A percentile compares a stretch with the other conserved stretches of the same genome.
Evolutionary conservation across 2,888 invertebrate species (phyloP).

Genomic region (Caenorhabditis uteleia): DNA sequence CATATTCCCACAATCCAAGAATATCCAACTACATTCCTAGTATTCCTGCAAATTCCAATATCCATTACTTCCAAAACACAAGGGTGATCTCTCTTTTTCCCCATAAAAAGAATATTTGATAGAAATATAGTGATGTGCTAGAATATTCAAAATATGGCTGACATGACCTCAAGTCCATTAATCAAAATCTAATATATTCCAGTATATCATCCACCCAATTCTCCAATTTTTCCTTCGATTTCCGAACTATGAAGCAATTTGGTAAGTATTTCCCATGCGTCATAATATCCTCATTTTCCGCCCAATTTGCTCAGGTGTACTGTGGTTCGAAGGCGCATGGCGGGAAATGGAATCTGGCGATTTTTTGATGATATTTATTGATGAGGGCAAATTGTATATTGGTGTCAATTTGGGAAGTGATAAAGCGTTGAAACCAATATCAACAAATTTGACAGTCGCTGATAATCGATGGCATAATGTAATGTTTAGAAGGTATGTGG

Average conservation of each 20-base stretch:
- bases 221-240: constrained; percentile 48
- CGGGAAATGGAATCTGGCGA: constrained; percentile 30
- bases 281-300: no score
- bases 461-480: constrained; percentile 50
- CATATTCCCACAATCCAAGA: no score
- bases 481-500: constrained; percentile 40
- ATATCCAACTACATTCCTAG: no score
- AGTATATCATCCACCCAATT: constrained; percentile 27
- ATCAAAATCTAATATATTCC: constrained; percentile 12
- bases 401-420: constrained; percentile 52
- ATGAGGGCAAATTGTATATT: constrained; percentile 42
- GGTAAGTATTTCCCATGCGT: constrained; percentile 13
- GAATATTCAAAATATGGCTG: no score
- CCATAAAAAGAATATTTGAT: no score
- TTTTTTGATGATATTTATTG: constrained; percentile 42
- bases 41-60: no score
- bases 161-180: no score
- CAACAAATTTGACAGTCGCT: constrained; percentile 39
- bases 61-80: no score
- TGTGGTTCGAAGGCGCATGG: constrained; percentile 48
- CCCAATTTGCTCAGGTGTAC: constrained; percentile 19
- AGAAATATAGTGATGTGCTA: no score
- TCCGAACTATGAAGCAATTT: constrained; percentile 33
- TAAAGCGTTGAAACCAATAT: constrained; percentile 40
- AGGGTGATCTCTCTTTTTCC: no score